Conservation (phyloP, 2,113 vertebrate species). For the Vidua chalybeata region DNA sequence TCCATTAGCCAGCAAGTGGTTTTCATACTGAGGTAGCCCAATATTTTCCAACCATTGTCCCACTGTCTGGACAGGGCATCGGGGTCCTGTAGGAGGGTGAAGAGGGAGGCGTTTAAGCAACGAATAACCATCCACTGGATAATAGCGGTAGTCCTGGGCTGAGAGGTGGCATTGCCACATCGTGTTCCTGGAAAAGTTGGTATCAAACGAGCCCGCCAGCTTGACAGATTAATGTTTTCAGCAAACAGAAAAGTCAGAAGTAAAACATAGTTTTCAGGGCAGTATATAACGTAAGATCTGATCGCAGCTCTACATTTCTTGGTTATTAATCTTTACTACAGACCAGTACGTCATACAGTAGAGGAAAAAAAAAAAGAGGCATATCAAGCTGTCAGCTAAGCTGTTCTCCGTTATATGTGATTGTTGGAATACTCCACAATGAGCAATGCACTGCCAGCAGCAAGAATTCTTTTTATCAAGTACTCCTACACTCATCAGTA, state of each 20-base stretch:
- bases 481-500: constrained; percentile 99
- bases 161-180: constrained; percentile 99
- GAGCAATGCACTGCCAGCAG: constrained; percentile 86
- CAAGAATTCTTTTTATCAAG: constrained; percentile 96
- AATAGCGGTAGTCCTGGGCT: constrained; percentile 98
- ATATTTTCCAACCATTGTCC: constrained; percentile 99
- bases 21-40: constrained; percentile 98
- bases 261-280: constrained; percentile 80
- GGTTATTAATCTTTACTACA: constrained; percentile 82
- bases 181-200: constrained; percentile 94
- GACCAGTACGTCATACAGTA: constrained; percentile 76
- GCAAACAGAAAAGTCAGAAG: constrained; percentile 78
- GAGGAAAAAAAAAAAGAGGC: constrained; percentile 32
- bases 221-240: constrained; percentile 81
- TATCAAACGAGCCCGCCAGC: constrained; percentile 98
- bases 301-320: constrained; percentile 80
- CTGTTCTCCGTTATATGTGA: constrained; percentile 80
- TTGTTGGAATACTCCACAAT: constrained; percentile 85
- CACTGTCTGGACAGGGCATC: constrained; percentile 95
- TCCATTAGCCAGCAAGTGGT: constrained; percentile 98
- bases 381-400: constrained; percentile 81
- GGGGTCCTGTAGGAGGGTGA: constrained; percentile 97
- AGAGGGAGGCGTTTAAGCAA: constrained; percentile 98
- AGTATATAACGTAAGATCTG: constrained; percentile 73
- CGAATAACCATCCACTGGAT: constrained; percentile 97